Evolutionary conservation across 2,888 invertebrate genomes (phyloP).

Genomic region (Polydesmus complanatus): DNA sequence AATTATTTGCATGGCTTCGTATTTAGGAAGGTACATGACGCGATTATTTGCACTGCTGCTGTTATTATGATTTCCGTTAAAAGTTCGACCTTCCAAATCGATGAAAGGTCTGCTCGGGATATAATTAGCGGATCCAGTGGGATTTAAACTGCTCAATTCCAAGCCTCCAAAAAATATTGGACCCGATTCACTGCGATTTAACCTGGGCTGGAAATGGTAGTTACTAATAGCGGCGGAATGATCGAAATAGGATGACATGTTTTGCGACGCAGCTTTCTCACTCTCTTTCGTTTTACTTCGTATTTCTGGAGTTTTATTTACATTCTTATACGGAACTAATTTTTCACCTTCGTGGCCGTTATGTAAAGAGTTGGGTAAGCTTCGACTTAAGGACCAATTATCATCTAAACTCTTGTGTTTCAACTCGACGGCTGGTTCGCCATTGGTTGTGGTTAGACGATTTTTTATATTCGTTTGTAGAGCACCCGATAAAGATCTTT

Average conservation of each 20-base stretch:
- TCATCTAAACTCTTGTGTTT: constrained; percentile 36
- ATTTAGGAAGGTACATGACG: constrained; percentile 62
- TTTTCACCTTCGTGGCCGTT: constrained; percentile 35
- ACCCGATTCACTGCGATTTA: constrained; percentile 13
- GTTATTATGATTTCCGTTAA: background rate
- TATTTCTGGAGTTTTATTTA: background rate
- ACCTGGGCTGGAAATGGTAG: background rate
- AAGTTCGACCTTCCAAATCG: constrained; percentile 11
- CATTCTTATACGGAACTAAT: background rate
- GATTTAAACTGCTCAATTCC: background rate
- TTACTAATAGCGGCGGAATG: background rate
- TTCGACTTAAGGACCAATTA: constrained; percentile 70
- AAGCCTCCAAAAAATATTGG: background rate
- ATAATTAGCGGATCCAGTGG: background rate
- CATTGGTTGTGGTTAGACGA: background rate
- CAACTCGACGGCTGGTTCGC: constrained; percentile 15
- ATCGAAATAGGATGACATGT: no score
- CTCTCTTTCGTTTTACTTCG: background rate
- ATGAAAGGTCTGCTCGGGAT: constrained; percentile 3
- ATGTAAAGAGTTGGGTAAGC: constrained; percentile 61
- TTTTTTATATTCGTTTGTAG: constrained; percentile 6
- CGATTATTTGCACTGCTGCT: constrained; percentile 27
- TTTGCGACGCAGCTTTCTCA: background rate
- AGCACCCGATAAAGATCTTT: constrained; percentile 44
- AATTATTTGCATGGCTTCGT: constrained; percentile 25